A percentile compares a stretch with the other conserved stretches of the same genome.
Evolutionary conservation across 2,113 vertebrate species (phyloP).

Genomic region (Apteryx owenii): DNA sequence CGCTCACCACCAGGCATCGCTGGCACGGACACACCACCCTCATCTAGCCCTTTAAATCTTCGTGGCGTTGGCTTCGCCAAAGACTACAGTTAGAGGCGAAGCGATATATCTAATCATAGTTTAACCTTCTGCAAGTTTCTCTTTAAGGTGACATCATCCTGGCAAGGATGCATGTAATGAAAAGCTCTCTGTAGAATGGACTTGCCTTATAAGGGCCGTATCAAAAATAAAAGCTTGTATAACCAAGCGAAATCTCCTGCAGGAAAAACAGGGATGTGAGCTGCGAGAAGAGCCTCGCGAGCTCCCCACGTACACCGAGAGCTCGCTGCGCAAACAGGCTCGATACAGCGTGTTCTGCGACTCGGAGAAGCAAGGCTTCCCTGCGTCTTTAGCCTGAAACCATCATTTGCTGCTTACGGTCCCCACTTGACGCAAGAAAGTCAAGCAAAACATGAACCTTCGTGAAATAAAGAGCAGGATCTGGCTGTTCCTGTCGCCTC

Average conservation of each 20-base stretch:
- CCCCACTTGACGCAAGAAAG: neutral
- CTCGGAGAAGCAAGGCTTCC: neutral
- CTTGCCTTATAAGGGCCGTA: conserved; percentile 79
- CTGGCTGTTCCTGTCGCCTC: neutral
- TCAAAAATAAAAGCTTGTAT: conserved; percentile 67
- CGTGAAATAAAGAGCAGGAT: neutral
- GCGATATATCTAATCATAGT: conserved; percentile 41
- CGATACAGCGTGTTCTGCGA: neutral
- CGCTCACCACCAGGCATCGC: fast-evolving
- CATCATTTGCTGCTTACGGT: neutral
- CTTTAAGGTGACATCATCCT: conserved; percentile 71
- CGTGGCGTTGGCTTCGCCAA: neutral
- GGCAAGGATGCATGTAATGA: conserved; percentile 66
- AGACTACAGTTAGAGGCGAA: neutral
- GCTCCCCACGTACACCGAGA: neutral
- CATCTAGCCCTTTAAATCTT: neutral
- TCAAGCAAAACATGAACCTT: neutral
- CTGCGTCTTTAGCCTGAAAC: neutral
- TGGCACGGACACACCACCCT: neutral
- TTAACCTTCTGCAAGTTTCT: conserved; percentile 58
- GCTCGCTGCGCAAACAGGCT: neutral
- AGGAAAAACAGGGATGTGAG: conserved; percentile 2
- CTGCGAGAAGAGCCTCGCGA: neutral
- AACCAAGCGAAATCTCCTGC: conserved; percentile 42
- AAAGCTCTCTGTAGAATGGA: conserved; percentile 64